A percentile compares a stretch with the other conserved stretches of the same genome.
phyloP scores from a whole-genome alignment of 1,140 invertebrate species.

The Aphelenchoides besseyi region DNA sequence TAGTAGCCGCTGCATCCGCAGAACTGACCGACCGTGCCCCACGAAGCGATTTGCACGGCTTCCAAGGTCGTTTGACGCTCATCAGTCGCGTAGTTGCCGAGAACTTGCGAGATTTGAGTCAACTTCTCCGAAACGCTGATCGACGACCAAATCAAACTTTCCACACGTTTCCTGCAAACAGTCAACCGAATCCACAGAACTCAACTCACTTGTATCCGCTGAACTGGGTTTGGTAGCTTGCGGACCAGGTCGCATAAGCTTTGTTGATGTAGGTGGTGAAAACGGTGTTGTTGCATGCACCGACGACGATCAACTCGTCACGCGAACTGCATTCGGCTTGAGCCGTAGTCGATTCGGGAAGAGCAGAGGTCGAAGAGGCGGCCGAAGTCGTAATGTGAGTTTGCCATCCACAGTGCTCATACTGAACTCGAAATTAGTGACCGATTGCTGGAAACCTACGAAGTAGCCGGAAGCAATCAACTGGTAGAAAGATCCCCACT shows the following conservation, averaged over 20 bases:
- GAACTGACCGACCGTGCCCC: neutral
- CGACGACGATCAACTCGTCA: neutral
- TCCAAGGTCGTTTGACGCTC: neutral
- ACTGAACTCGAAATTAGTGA: no score
- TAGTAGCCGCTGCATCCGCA: neutral
- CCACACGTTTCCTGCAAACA: neutral
- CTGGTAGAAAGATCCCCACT: neutral
- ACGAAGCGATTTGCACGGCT: neutral
- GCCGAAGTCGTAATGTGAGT: neutral
- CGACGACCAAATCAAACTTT: neutral
- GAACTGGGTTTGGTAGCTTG: neutral
- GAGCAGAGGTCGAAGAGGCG: neutral
- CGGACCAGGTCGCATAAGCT: neutral
- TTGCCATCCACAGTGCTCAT: neutral
- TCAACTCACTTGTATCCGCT: neutral
- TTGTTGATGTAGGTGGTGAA: neutral
- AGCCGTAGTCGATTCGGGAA: neutral
- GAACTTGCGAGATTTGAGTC: neutral
- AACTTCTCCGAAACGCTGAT: constrained; percentile 11
- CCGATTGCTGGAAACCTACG: no score
- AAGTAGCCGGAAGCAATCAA: constrained; percentile 8
- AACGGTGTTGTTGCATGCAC: neutral
- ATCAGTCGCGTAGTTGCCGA: neutral
- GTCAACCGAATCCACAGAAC: neutral
- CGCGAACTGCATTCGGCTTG: neutral